phyloP scores from a whole-genome alignment of 2,113 vertebrate species.

The Aphelocoma coerulescens region DNA sequence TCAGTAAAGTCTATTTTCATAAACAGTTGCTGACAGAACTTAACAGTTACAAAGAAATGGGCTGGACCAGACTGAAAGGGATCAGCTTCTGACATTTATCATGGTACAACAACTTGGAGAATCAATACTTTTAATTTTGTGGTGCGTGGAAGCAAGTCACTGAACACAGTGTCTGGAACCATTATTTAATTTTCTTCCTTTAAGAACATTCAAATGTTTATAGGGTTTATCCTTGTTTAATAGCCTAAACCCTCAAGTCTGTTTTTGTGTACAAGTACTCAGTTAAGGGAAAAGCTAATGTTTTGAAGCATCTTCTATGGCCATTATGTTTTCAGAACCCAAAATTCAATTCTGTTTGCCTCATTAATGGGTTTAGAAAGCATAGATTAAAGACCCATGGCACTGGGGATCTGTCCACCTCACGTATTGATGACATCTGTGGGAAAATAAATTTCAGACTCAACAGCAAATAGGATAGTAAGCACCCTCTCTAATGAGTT shows the following conservation, averaged over 20 bases:
- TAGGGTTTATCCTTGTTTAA: not conserved
- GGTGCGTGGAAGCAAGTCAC: not conserved
- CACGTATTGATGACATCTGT: not conserved
- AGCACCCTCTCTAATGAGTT: not conserved
- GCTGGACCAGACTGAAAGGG: not conserved
- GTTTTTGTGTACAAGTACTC: not conserved
- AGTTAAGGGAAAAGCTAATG: not conserved
- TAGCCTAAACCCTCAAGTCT: not conserved
- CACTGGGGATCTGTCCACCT: not conserved
- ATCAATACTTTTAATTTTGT: constrained; percentile 65
- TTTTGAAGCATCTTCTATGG: not conserved
- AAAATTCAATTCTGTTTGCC: not conserved
- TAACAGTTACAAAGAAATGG: not conserved
- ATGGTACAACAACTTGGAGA: not conserved
- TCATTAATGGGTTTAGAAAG: not conserved
- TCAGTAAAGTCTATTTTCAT: not conserved
- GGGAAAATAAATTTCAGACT: not conserved
- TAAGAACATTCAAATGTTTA: constrained; percentile 1
- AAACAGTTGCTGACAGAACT: constrained; percentile 4
- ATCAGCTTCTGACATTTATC: constrained; percentile 11
- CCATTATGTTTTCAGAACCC: not conserved
- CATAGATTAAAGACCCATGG: not conserved
- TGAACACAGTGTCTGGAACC: not conserved
- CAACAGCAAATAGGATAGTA: not conserved
- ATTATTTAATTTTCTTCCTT: not conserved